These are phyloP conservation scores for Monoplex corrugatus DNA, from an alignment of 2,888 invertebrate species.

Conservation along the genomic window DNA sequence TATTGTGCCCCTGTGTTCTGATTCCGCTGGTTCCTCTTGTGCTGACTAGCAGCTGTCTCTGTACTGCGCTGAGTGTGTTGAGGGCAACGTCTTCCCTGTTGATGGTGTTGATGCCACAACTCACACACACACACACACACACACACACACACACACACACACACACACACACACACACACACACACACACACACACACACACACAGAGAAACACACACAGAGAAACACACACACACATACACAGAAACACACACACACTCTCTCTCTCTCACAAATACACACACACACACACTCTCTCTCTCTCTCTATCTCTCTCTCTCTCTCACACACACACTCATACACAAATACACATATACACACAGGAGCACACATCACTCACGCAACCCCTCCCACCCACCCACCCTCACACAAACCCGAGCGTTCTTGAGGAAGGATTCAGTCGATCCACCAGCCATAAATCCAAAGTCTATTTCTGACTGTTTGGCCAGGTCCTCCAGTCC, in stretches of 20 bases:
- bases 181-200: slow-evolving; percentile 6
- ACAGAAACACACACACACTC: neutral
- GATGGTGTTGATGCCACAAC: too few species aligned
- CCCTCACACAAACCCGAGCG: slow-evolving; percentile 49
- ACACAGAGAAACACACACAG: neutral
- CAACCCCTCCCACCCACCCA: neutral
- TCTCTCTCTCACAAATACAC: too few species aligned
- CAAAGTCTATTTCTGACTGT: slow-evolving; percentile 61
- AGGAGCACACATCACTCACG: neutral
- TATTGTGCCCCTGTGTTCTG: too few species aligned
- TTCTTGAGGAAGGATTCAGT: slow-evolving; percentile 62
- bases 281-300: neutral
- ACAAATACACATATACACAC: neutral
- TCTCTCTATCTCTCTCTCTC: too few species aligned
- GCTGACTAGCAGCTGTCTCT: too few species aligned
- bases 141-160: slow-evolving; percentile 23
- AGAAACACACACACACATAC: neutral
- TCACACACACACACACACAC: slow-evolving; percentile 5
- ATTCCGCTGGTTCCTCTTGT: too few species aligned
- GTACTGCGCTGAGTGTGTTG: too few species aligned
- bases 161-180: slow-evolving; percentile 16
- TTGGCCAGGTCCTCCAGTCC: slow-evolving; percentile 63
- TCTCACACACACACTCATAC: slow-evolving; percentile 2
- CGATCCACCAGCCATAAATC: slow-evolving; percentile 62
- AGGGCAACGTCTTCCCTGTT: too few species aligned